Percentiles rank a stretch among this genome's conserved stretches.
phyloP scores from a whole-genome alignment of 1,140 invertebrate species.

The Zaprionus capensis region DNA sequence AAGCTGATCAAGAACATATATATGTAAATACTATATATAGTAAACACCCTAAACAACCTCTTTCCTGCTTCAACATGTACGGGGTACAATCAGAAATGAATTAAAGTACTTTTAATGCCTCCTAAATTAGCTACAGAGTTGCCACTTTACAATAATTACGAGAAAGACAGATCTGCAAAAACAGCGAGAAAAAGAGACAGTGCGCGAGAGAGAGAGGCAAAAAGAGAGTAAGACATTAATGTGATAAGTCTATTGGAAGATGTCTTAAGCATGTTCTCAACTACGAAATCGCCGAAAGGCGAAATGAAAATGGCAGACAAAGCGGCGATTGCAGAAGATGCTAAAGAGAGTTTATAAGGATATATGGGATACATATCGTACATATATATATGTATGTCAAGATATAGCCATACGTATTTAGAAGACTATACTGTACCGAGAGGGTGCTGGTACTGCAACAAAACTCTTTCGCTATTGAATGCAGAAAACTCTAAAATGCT shows the following conservation, averaged over 20 bases:
- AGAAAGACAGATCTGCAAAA: background rate
- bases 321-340: background rate
- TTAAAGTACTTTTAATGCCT: constrained; percentile 35
- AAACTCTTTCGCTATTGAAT: background rate
- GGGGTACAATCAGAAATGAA: constrained; percentile 10
- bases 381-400: too few species aligned
- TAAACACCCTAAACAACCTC: background rate
- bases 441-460: background rate
- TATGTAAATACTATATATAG: background rate
- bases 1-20: background rate
- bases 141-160: constrained; percentile 17
- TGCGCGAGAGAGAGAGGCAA: background rate
- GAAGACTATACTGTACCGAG: background rate
- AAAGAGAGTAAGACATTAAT: background rate
- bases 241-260: background rate
- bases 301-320: background rate
- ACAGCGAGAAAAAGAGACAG: background rate
- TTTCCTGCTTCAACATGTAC: constrained; percentile 2
- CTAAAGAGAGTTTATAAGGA: too few species aligned
- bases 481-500: background rate
- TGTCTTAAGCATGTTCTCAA: background rate
- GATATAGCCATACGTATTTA: background rate
- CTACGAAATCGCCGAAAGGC: background rate
- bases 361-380: too few species aligned
- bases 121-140: constrained; percentile 9